These are phyloP conservation scores for Eurois occulta DNA, from an alignment of 2,888 invertebrate genomes.

Conservation along the genomic window DNA sequence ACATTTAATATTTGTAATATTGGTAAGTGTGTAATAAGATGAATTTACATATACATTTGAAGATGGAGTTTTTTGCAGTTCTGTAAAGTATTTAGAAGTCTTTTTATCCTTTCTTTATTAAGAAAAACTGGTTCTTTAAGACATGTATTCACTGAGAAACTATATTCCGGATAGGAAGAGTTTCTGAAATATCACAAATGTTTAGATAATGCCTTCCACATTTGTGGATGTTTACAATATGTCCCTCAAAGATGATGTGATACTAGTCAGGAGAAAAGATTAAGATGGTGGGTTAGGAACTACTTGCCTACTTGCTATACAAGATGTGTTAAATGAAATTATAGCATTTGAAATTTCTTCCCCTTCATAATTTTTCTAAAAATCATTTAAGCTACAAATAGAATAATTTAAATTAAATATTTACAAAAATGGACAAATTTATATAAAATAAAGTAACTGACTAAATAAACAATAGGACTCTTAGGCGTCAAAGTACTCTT, in stretches of 20 bases:
- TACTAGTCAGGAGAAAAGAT: not conserved
- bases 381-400: too few species aligned
- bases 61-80: not conserved
- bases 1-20: slow-evolving; percentile 51
- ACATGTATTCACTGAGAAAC: not conserved
- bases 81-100: slow-evolving; percentile 6
- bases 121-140: not conserved
- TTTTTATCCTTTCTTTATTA: not conserved
- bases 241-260: not conserved
- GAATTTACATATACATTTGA: slow-evolving; percentile 24
- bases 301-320: too few species aligned
- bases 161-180: not conserved
- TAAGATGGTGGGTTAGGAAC: too few species aligned
- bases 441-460: too few species aligned
- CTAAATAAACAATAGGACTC: too few species aligned
- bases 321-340: too few species aligned
- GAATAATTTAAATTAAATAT: too few species aligned
- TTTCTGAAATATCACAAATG: too few species aligned
- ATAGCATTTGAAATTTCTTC: too few species aligned
- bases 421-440: too few species aligned
- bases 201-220: not conserved
- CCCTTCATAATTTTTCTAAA: too few species aligned
- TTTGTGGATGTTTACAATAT: not conserved
- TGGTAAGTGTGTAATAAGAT: slow-evolving; percentile 64
- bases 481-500: too few species aligned